A percentile compares a stretch with the other conserved stretches of the same genome.
Evolutionary conservation across 2,888 invertebrate genomes (phyloP).

Genomic region (Strigamia maritima): DNA sequence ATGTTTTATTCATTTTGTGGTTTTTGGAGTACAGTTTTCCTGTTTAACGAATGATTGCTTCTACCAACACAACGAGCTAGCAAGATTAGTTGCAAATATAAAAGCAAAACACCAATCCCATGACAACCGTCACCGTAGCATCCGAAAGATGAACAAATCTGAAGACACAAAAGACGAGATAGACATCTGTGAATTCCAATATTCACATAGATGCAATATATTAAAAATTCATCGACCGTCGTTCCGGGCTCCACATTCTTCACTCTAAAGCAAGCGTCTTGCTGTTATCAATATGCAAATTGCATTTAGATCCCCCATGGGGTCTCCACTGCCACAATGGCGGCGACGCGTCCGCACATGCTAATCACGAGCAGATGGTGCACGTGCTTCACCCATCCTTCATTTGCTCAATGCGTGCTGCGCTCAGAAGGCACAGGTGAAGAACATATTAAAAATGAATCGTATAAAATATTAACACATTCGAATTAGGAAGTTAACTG

Average conservation of each 20-base stretch:
- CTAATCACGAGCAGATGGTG: slow-evolving; percentile 27
- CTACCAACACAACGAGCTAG: too few relatives aligned
- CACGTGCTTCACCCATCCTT: not conserved
- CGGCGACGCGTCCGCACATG: slow-evolving; percentile 27
- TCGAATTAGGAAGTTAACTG: not conserved
- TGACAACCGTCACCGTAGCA: not conserved
- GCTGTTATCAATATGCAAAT: slow-evolving; percentile 29
- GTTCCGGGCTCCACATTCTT: not conserved
- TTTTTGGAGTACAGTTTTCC: too few relatives aligned
- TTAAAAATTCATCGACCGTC: slow-evolving; percentile 27
- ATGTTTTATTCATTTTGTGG: too few relatives aligned
- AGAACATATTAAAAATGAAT: not conserved
- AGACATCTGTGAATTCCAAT: slow-evolving; percentile 19
- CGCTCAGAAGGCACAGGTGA: not conserved
- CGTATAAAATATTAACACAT: not conserved
- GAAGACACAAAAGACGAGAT: not conserved
- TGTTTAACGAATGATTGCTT: too few relatives aligned
- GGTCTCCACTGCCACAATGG: slow-evolving; percentile 18
- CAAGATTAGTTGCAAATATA: too few relatives aligned
- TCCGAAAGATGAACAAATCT: not conserved
- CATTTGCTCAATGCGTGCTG: not conserved
- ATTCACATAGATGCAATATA: not conserved
- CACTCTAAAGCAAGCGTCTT: slow-evolving; percentile 3
- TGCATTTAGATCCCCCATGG: slow-evolving; percentile 27
- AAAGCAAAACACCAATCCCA: not conserved